Conservation (phyloP, 2,888 invertebrate species). For the Laspeyria flexula region DNA sequence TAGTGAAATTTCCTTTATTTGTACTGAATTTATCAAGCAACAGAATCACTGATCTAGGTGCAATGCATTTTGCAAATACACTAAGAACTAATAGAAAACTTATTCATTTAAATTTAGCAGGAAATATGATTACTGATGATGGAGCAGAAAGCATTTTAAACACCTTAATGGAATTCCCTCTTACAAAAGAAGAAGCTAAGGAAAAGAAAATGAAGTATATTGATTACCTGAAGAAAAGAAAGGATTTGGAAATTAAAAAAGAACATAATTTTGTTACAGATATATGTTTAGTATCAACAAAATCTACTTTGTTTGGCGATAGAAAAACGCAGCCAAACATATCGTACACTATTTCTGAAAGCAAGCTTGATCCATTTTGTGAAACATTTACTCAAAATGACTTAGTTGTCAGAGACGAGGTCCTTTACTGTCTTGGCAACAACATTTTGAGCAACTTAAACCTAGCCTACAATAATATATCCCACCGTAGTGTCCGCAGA, state of each 20-base stretch:
- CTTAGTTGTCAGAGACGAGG: constrained; percentile 37
- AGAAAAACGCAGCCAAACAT: too few species aligned
- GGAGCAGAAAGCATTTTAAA: constrained; percentile 58
- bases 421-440: constrained; percentile 57
- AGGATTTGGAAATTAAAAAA: constrained; percentile 31
- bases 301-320: too few species aligned
- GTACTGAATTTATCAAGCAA: constrained; percentile 67
- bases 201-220: constrained; percentile 43
- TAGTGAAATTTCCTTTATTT: constrained; percentile 44
- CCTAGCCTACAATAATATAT: constrained; percentile 63
- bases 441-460: constrained; percentile 60
- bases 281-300: too few species aligned
- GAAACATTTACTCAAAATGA: constrained; percentile 51
- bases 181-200: constrained; percentile 54
- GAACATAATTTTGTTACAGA: too few species aligned
- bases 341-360: not conserved
- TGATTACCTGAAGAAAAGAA: constrained; percentile 50
- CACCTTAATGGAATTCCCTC: constrained; percentile 24
- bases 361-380: not conserved
- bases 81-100: constrained; percentile 66
- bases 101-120: constrained; percentile 67
- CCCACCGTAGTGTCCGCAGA: constrained; percentile 52
- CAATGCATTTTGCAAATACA: constrained; percentile 55
- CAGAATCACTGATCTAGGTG: constrained; percentile 65
- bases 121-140: constrained; percentile 60